Conservation (phyloP, 2,888 invertebrate genomes). For the Carabus problematicus region DNA sequence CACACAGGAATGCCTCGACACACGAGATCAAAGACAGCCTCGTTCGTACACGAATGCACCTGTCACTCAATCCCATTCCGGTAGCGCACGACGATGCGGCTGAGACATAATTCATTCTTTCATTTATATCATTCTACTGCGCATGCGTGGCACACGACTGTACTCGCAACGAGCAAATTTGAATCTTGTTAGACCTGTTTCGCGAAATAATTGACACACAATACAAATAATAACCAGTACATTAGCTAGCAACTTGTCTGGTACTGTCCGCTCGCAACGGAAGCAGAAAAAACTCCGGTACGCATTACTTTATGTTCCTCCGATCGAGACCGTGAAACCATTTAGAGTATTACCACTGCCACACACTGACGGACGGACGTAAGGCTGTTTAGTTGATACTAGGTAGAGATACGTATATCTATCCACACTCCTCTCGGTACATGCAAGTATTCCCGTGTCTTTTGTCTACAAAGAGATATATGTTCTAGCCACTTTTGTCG, state of each 20-base stretch:
- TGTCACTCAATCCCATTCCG: constrained; percentile 46
- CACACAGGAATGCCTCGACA: constrained; percentile 13
- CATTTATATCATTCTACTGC: constrained; percentile 45
- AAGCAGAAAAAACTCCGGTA: too few relatives aligned
- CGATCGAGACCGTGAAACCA: too few relatives aligned
- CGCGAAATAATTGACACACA: constrained; percentile 42
- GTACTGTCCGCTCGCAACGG: constrained; percentile 32
- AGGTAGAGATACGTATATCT: too few relatives aligned
- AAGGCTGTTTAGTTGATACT: too few relatives aligned
- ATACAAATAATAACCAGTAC: constrained; percentile 32
- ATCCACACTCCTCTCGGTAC: too few relatives aligned
- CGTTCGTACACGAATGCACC: constrained; percentile 43
- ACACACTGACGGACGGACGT: too few relatives aligned
- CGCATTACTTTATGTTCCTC: too few relatives aligned
- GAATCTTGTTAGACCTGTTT: constrained; percentile 43
- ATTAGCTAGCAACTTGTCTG: too few relatives aligned
- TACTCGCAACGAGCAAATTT: constrained; percentile 44
- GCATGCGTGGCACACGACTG: constrained; percentile 45
- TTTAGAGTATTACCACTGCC: too few relatives aligned
- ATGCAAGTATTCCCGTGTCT: too few relatives aligned
- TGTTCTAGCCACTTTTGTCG: too few relatives aligned
- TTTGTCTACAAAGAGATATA: too few relatives aligned
- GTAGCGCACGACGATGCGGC: constrained; percentile 29
- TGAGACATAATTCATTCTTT: constrained; percentile 46
- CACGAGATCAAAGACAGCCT: constrained; percentile 27